A percentile compares a stretch with the other conserved stretches of the same genome.
These are phyloP conservation scores for Temnothorax longispinosus DNA, from an alignment of 1,140 invertebrate species.

Conservation along the genomic window DNA sequence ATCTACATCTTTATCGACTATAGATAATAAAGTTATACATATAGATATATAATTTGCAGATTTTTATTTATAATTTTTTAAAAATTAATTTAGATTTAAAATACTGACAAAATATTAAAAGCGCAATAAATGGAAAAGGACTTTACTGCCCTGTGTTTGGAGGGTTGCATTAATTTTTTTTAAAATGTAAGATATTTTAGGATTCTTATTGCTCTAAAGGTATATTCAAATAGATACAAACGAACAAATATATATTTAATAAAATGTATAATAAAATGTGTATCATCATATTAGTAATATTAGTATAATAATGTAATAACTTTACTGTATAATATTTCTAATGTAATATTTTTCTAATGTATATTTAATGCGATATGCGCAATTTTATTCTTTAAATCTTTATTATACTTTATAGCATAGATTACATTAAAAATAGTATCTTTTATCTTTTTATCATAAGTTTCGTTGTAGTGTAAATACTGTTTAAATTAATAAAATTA, in stretches of 20 bases:
- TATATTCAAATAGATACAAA: background rate
- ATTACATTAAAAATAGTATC: background rate
- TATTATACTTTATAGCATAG: background rate
- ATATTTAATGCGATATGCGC: background rate
- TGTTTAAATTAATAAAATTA: background rate
- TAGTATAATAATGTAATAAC: background rate
- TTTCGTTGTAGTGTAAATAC: background rate
- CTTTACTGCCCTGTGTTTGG: background rate
- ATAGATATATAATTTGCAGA: background rate
- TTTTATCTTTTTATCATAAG: background rate
- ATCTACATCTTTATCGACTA: constrained; percentile 28
- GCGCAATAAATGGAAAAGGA: background rate
- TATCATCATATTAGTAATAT: background rate
- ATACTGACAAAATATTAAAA: background rate
- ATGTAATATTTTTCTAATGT: background rate
- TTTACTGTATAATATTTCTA: background rate
- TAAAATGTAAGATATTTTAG: background rate
- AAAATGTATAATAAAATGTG: background rate
- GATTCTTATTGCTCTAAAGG: background rate
- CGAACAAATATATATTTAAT: background rate
- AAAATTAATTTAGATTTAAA: background rate
- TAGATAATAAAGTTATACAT: constrained; percentile 18
- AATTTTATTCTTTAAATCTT: background rate
- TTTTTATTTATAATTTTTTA: background rate
- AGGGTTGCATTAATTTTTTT: background rate